Base-by-base conservation (phyloP, 2,888 invertebrate species). In the Tethea ocularis region DNA sequence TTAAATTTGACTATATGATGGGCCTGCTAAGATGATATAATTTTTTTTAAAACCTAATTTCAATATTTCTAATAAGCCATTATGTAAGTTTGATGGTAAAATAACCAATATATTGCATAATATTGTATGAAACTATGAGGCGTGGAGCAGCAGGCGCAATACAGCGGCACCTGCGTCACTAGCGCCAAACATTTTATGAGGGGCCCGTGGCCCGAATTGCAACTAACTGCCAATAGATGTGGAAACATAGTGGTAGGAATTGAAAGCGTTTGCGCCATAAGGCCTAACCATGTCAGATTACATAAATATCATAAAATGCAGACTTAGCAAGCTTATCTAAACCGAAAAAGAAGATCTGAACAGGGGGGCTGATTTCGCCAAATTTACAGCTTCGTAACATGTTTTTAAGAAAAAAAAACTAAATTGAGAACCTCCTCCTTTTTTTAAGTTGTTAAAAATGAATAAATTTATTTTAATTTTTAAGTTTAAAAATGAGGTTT, bases 201-300 rank as follows among this genome's bases (percentile, higher is more conserved):
- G 80, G 72, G 70, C 75, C 82, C 87, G 88, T 86, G 89, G 84
- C 78, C 78, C 76, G 89, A 88, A 88, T 88, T 77, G 86, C 80
- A 89, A 89, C 87, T 85, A 87, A 86, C 86, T 78, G 75, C 78
- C 78, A 63, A 72, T 80, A 72, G 66, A 23, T 23, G 24, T 46
- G 64, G 53, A 61, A 66, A 78, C 72, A 80, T 62, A 84, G 73
- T 3, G 2, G 75, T 61, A 3, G 0, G 3, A 6, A 8, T 54
- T 61, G 17, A 53, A 36, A 8, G 13, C 20, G 2, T 54, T 23
- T n/a, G 11, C 23, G 15, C 51, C 56, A 36, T 20, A 8, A 24
- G 24, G n/a, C n/a, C n/a, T n/a, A n/a, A n/a, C n/a, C 3, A n/a
- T 41, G 24, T 17, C 8, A 23, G 56, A 17, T 23, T 33, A 60